These are phyloP conservation scores for Acleris sparsana DNA, from an alignment of 2,888 invertebrate genomes.

Conservation along the genomic window DNA sequence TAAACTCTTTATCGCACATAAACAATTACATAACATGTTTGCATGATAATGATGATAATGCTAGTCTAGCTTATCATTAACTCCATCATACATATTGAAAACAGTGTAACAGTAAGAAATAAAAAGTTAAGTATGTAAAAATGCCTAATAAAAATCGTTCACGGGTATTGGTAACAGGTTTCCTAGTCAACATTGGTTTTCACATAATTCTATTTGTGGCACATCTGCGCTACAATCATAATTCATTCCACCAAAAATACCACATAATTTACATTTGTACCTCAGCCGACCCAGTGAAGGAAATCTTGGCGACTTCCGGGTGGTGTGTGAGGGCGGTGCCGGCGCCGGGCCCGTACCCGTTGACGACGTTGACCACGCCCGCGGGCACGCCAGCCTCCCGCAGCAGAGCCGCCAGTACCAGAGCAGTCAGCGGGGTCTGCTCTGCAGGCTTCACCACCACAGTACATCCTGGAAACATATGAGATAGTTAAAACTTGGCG, in stretches of 20 bases:
- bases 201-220: too few relatives aligned
- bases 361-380: slow-evolving; percentile 94
- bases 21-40: too few relatives aligned
- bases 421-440: slow-evolving; percentile 94
- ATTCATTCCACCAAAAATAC: neutral
- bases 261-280: slow-evolving; percentile 40
- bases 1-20: too few relatives aligned
- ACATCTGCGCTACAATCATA: neutral
- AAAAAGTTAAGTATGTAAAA: too few relatives aligned
- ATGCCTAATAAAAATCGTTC: too few relatives aligned
- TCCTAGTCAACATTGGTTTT: too few relatives aligned
- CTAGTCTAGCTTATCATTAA: too few relatives aligned
- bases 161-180: too few relatives aligned
- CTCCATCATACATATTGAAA: too few relatives aligned
- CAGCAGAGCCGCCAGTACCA: slow-evolving; percentile 90
- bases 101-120: too few relatives aligned
- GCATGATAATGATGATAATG: too few relatives aligned
- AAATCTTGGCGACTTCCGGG: slow-evolving; percentile 91
- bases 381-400: slow-evolving; percentile 95
- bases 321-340: slow-evolving; percentile 90
- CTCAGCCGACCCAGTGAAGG: slow-evolving; percentile 85
- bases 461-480: slow-evolving; percentile 84
- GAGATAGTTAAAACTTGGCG: neutral
- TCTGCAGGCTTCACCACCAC: slow-evolving; percentile 96
- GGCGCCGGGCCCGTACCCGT: slow-evolving; percentile 90